Base-by-base conservation (phyloP, 2,888 invertebrate genomes). In the Unio pictorum region DNA sequence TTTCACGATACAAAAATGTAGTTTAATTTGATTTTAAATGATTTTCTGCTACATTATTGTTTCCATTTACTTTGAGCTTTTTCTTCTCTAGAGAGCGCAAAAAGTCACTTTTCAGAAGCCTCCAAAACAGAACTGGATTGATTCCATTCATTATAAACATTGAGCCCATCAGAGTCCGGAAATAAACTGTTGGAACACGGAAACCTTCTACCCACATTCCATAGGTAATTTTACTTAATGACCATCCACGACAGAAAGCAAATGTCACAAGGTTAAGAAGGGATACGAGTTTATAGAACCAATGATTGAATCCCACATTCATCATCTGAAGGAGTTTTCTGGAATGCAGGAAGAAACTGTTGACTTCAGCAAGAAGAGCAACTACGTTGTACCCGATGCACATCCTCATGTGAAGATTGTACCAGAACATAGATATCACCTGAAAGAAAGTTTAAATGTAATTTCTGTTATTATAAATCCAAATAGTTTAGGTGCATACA, bases 281-380 rank as follows among this genome's bases (percentile, higher is more conserved):
- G 60, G 81, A 76, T 55, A 85, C 81, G 4, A 78, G 3, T n/a
- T 82, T 79, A 74, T 89, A 89, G 60, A 84, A 69, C 69, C 72
- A 75, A 65, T 82, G 80, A 28, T 80, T 68, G 75, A 80, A 87
- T n/a, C 81, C 72, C 11, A 81, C 74, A 28, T 83, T 64, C 30
- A 78, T 70, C 86, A 89, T 85, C 78, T 89, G 89, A 15, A 89
- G 70, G n/a, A 90, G 84, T 77, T 90, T 89, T 20, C 90, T 78
- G 57, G 87, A 82, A 73, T 90, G 90, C 11, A 90, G 84, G 76
- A 89, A 89, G 70, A 89, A 82, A 69, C 86, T 88, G 84, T 90
- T 90, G 66, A 89, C 83, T 71, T 90, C 89, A 17, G 86, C 84
- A 68, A 87, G 78, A 23, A 90, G 78, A 5, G 89, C 89, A 23